A percentile compares a stretch with the other conserved stretches of the same genome.
These are phyloP conservation scores for Palythoa heliodiscus DNA, from an alignment of 92 coral and sea anemone genomes.

Conservation along the genomic window DNA sequence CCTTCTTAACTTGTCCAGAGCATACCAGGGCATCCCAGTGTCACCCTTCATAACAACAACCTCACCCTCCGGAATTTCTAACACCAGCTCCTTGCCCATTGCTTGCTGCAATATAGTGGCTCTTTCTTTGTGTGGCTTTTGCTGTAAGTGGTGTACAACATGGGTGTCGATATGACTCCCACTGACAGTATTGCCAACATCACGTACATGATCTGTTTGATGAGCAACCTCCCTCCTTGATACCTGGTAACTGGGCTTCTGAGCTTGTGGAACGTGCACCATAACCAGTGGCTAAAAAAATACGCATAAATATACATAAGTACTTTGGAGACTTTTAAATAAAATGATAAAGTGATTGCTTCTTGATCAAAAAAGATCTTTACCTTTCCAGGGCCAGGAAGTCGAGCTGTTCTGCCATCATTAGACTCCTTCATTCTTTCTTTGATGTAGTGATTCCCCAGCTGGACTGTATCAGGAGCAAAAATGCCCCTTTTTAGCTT, in stretches of 20 bases:
- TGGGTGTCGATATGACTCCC: constrained; percentile 39
- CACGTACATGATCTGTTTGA: constrained; percentile 6
- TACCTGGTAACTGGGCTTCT: constrained; percentile 34
- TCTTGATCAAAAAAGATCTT: not conserved
- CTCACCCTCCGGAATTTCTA: constrained; percentile 30
- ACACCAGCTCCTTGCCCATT: constrained; percentile 4
- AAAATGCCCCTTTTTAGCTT: constrained; percentile 9
- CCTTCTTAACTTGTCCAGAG: constrained; percentile 25
- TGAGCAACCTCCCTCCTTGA: constrained; percentile 19
- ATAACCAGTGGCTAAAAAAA: not conserved
- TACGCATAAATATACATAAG: not conserved
- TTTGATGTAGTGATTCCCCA: constrained; percentile 5
- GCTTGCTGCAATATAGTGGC: constrained; percentile 18
- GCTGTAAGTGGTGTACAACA: constrained; percentile 27
- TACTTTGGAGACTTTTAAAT: not conserved
- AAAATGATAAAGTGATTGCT: not conserved
- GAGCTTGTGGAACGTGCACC: constrained; percentile 23
- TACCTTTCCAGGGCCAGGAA: constrained; percentile 28
- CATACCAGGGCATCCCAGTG: constrained; percentile 31
- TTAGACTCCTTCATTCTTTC: constrained; percentile 7
- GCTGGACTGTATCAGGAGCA: constrained; percentile 15
- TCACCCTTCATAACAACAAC: constrained; percentile 14
- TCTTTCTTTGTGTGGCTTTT: constrained; percentile 17
- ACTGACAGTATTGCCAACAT: constrained; percentile 31
- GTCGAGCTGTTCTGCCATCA: constrained; percentile 23